Base-by-base conservation (phyloP, 2,888 invertebrate genomes). In the Schizaphis graminum region DNA sequence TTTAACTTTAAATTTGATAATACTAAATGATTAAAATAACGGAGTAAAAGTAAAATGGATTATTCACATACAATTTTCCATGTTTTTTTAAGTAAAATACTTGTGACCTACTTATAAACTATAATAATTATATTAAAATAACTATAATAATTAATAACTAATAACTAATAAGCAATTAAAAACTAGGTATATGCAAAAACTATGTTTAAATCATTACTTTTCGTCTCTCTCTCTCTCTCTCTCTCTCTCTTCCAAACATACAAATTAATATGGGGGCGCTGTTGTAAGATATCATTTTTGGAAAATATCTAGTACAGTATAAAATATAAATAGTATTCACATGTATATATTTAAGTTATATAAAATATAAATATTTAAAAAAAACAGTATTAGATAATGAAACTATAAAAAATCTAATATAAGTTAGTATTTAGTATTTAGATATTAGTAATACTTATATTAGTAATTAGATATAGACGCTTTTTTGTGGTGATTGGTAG, bases 401-500 rank as follows among this genome's bases (percentile, higher is more conserved):
- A 41, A 1, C 44, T 93, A 56, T 4, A 56, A 44, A n/a, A 44
- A 21, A 89, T 24, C 56, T 67, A 56, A 56, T 57, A 47, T 89
- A 88, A 28, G 16, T 44, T 93, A 93, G 67, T 53, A 77, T 56
- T 49, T 93, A 93, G 92, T 11, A 35, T 8, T 3, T 77, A 77
- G 35, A 35, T 77, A 21, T 53, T 53, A 91, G 86, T 91, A 86
- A 61, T 85, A 86, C 56, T 61, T 61, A 61, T 35, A 35, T 77
- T 77, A 77, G 77, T 77, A 77, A 77, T 87, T 94, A 94, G 93
- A 93, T 85, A 41, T 93, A 93, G 94, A 94, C 24, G 94, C 94
- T 94, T 94, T 87, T 91, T 86, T 94, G 61, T 94, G 90, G 67
- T 94, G 53, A 94, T 91, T 94, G 49, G 94, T 94, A 94, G 94